A percentile compares a stretch with the other conserved stretches of the same genome.
Evolutionary conservation across 2,888 invertebrate species (phyloP).

Genomic region (Alentia gelatinosa): DNA sequence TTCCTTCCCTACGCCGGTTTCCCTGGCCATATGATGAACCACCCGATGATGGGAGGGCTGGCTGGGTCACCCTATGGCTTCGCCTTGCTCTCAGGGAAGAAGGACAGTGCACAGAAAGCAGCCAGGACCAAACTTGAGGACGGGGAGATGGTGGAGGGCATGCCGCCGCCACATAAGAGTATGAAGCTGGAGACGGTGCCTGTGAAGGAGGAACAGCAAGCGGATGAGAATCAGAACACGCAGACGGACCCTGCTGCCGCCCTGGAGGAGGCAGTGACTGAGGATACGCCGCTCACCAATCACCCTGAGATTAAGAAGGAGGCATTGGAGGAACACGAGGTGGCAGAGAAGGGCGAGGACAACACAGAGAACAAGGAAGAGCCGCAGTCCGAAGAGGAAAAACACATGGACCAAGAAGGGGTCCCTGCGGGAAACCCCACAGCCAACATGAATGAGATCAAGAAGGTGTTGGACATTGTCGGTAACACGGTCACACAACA

Average conservation of each 20-base stretch:
- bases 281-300: neutral
- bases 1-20: conserved; percentile 54
- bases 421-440: neutral
- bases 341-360: conserved; percentile 33
- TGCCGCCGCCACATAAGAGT: neutral
- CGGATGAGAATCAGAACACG: conserved; percentile 53
- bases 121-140: conserved; percentile 53
- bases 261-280: neutral
- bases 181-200: conserved; percentile 46
- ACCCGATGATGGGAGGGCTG: conserved; percentile 51
- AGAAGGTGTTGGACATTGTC: conserved; percentile 88
- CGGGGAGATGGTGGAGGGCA: neutral
- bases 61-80: conserved; percentile 36
- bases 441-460: conserved; percentile 81
- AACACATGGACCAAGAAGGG: neutral
- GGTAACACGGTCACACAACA: conserved; percentile 89
- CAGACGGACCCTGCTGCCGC: conserved; percentile 19
- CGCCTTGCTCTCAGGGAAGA: conserved; percentile 39
- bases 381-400: neutral
- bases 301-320: conserved; percentile 21
- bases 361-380: conserved; percentile 42
- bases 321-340: conserved; percentile 2
- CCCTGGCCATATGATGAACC: conserved; percentile 54
- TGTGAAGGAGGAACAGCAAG: conserved; percentile 44
- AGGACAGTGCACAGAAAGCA: conserved; percentile 10